These are phyloP conservation scores for Nemotelus pantherinus DNA, from an alignment of 2,888 invertebrate genomes.

Conservation along the genomic window DNA sequence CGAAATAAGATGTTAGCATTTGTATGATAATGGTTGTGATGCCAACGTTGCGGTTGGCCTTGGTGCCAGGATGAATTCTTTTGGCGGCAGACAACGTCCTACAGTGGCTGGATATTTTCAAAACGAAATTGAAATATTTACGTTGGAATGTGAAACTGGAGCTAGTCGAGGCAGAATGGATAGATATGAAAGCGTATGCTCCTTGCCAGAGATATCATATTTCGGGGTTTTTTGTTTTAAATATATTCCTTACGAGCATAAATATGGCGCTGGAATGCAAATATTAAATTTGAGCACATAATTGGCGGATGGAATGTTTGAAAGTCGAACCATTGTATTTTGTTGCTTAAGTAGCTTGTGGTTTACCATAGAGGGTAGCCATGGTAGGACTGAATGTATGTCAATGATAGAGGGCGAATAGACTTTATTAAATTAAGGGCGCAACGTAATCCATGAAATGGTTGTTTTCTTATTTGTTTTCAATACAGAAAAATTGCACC, in stretches of 20 bases:
- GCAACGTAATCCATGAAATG: too few relatives aligned
- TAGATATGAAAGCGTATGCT: neutral
- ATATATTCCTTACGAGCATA: too few relatives aligned
- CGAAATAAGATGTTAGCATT: constrained; percentile 37
- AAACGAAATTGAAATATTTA: constrained; percentile 35
- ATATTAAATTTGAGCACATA: constrained; percentile 9
- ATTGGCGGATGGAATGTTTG: neutral
- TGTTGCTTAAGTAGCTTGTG: neutral
- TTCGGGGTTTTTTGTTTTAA: neutral
- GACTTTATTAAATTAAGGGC: too few relatives aligned
- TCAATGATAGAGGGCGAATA: too few relatives aligned
- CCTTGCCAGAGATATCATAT: neutral
- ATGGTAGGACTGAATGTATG: too few relatives aligned
- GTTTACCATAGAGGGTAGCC: too few relatives aligned
- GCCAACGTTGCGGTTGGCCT: neutral
- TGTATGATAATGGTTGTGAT: constrained; percentile 32
- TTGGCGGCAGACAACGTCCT: neutral
- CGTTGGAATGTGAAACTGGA: neutral
- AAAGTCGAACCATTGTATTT: neutral
- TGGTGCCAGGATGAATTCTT: neutral
- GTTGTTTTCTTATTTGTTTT: too few relatives aligned
- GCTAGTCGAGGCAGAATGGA: neutral
- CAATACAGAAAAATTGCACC: too few relatives aligned
- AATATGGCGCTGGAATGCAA: constrained; percentile 4
- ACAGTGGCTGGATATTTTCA: neutral